Evolutionary conservation across 2,113 vertebrate genomes (phyloP).

Genomic region (Myxocyprinus asiaticus): DNA sequence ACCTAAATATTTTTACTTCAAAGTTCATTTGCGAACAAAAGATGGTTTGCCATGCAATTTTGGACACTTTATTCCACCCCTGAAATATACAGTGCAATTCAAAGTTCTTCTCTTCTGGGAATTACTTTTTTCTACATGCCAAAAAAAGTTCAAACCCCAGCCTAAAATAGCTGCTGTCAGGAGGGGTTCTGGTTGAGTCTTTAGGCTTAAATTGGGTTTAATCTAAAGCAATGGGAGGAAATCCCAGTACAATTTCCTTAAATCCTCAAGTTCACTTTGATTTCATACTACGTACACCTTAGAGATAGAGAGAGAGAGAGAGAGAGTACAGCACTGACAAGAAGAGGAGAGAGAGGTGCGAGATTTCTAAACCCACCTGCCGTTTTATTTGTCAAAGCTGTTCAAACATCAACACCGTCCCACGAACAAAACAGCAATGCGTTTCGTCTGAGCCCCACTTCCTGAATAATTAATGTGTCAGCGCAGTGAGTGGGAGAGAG

Average conservation of each 20-base stretch:
- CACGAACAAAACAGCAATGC: constrained; percentile 33
- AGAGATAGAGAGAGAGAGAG: constrained; percentile 24
- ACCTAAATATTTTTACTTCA: too few relatives aligned
- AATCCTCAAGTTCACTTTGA: constrained; percentile 25
- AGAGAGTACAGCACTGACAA: constrained; percentile 22
- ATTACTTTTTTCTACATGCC: too few relatives aligned
- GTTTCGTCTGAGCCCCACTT: constrained; percentile 30
- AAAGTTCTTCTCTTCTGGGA: background rate
- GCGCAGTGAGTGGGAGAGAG: background rate
- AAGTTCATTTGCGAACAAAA: background rate
- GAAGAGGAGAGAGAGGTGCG: background rate
- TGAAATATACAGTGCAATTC: constrained; percentile 8
- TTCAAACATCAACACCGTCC: constrained; percentile 25
- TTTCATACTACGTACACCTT: constrained; percentile 2
- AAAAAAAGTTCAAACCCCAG: background rate
- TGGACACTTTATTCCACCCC: background rate
- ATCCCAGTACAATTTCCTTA: constrained; percentile 17
- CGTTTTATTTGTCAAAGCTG: constrained; percentile 36
- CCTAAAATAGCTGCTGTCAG: constrained; percentile 16
- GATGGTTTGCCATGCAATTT: background rate
- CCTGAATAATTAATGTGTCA: constrained; percentile 44
- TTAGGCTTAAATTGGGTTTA: constrained; percentile 25
- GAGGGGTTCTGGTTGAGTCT: constrained; percentile 16
- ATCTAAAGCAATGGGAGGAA: constrained; percentile 10
- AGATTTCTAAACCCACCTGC: constrained; percentile 10